phyloP scores from a whole-genome alignment of 2,113 vertebrate species.

The Acanthisitta chloris region DNA sequence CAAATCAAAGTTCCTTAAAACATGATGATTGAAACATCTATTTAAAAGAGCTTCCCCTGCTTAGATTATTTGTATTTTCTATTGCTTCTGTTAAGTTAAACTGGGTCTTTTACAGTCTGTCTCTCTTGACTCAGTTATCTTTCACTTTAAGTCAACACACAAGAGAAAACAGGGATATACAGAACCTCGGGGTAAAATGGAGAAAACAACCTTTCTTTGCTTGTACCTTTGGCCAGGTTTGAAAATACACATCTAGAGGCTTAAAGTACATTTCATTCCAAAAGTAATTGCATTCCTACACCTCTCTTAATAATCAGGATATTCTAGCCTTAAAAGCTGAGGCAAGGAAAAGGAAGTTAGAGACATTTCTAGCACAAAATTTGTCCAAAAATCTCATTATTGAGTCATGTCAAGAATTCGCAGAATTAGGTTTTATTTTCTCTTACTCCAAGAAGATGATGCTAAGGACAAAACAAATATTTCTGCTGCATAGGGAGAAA shows the following conservation, averaged over 20 bases:
- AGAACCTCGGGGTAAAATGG: not conserved
- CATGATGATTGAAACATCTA: not conserved
- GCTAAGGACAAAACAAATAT: not conserved
- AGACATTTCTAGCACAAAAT: not conserved
- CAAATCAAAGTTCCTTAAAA: constrained; percentile 35
- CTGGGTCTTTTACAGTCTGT: not conserved
- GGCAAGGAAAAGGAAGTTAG: not conserved
- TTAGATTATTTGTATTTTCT: not conserved
- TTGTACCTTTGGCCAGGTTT: not conserved
- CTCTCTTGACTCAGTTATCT: not conserved
- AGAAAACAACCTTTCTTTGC: not conserved
- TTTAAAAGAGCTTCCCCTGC: not conserved
- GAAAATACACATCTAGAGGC: not conserved
- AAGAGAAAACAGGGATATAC: not conserved
- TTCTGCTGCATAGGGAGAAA: not conserved
- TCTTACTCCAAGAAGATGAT: not conserved
- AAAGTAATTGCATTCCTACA: not conserved
- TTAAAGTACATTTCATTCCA: not conserved
- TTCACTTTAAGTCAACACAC: not conserved
- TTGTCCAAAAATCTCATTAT: not conserved
- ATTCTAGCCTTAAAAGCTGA: not conserved
- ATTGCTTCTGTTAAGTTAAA: not conserved
- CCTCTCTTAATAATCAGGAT: not conserved
- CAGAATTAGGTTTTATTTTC: not conserved
- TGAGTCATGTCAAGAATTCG: not conserved